Conservation (phyloP, 1,140 invertebrate genomes). For the Watersipora subatra region DNA sequence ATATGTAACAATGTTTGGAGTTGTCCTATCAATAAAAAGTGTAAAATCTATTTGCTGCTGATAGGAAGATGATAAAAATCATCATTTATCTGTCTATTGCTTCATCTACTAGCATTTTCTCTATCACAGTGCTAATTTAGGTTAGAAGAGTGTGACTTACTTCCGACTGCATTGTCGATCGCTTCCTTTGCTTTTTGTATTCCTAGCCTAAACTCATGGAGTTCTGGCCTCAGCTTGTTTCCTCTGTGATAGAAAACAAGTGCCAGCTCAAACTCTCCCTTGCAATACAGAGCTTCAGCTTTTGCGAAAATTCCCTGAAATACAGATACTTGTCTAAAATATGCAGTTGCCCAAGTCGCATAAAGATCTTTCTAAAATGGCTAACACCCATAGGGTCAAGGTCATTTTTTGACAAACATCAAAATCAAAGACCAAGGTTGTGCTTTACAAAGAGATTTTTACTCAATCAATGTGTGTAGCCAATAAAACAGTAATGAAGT, state of each 20-base stretch:
- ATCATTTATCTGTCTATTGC: no score
- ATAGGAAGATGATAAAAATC: no score
- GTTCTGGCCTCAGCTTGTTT: conserved; percentile 65
- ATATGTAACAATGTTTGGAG: no score
- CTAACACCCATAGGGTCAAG: not conserved
- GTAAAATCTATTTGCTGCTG: no score
- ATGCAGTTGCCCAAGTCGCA: not conserved
- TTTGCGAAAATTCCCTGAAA: conserved; percentile 66
- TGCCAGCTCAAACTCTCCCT: conserved; percentile 81
- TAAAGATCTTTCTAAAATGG: not conserved
- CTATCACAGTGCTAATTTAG: no score
- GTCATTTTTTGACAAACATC: not conserved
- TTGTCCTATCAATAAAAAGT: no score
- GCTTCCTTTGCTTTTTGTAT: conserved; percentile 87
- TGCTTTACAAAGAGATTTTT: no score
- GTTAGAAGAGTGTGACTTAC: no score
- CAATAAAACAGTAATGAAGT: no score
- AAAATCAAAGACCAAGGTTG: not conserved
- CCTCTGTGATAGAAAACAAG: conserved; percentile 81
- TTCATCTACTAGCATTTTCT: no score
- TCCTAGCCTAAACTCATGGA: conserved; percentile 71
- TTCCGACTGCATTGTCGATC: conserved; percentile 76
- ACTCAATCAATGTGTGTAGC: no score
- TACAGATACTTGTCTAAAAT: conserved; percentile 4
- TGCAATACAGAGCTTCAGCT: conserved; percentile 77